Percentiles rank a stretch among this genome's conserved stretches.
Conservation (phyloP, 2,797 vertebrate species). For the Sebastes wilsoni region DNA sequence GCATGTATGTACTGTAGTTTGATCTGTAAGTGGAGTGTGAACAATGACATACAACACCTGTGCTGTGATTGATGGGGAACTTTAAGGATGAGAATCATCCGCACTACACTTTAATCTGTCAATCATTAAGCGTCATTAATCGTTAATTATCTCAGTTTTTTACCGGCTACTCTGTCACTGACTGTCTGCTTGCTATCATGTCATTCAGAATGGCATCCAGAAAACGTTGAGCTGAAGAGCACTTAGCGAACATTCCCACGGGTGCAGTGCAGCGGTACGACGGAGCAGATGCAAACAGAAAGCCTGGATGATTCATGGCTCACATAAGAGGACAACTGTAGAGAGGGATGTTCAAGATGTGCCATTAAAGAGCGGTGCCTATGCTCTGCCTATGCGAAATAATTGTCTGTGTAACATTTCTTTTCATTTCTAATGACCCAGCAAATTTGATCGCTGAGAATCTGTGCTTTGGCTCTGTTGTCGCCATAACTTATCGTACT, state of each 20-base stretch:
- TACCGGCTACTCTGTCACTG: conserved; percentile 16
- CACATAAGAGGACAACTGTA: conserved; percentile 43
- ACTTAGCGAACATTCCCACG: conserved; percentile 45
- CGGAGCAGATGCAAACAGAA: conserved; percentile 57
- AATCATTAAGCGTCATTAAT: conserved; percentile 27
- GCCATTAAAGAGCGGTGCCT: conserved; percentile 27
- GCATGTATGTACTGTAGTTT: neutral
- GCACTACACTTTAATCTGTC: conserved; percentile 19
- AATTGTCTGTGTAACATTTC: conserved; percentile 66
- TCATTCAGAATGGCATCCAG: conserved; percentile 44
- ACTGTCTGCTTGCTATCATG: conserved; percentile 26
- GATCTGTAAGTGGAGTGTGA: neutral
- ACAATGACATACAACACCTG: conserved; percentile 6
- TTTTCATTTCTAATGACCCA: conserved; percentile 75
- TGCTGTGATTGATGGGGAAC: conserved; percentile 14
- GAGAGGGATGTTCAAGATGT: conserved; percentile 36
- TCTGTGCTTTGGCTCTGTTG: conserved; percentile 18
- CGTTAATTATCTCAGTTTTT: neutral
- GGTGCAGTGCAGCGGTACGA: conserved; percentile 28
- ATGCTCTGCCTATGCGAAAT: conserved; percentile 46
- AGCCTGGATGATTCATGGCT: conserved; percentile 60
- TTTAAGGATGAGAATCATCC: neutral
- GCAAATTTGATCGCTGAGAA: conserved; percentile 67
- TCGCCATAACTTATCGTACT: conserved; percentile 27
- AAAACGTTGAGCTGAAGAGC: conserved; percentile 34